Percentiles rank a stretch among this genome's conserved stretches.
These are phyloP conservation scores for Hippocampus comes DNA, from an alignment of 2,113 vertebrate genomes.

Conservation along the genomic window DNA sequence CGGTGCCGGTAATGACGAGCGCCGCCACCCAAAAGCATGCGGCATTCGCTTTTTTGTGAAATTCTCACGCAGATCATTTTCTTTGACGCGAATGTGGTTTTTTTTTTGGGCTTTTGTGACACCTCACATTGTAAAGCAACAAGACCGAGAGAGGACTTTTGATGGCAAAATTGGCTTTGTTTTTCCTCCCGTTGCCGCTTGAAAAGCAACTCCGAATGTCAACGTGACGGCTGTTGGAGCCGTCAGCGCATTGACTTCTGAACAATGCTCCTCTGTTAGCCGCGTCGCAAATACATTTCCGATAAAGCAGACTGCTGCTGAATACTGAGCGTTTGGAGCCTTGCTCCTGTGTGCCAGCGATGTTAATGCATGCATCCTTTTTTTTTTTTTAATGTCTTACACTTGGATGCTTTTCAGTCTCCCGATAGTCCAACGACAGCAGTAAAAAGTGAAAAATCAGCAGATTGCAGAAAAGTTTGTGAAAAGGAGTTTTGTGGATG, in stretches of 20 bases:
- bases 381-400: conserved; percentile 19
- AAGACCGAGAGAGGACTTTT: no score
- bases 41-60: background rate
- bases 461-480: conserved; percentile 22
- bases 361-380: conserved; percentile 19
- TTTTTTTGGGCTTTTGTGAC: background rate
- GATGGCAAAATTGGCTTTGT: background rate
- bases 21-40: no score
- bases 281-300: background rate
- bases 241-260: background rate
- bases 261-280: background rate
- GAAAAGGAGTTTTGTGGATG: background rate
- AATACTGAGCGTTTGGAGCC: background rate
- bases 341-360: conserved; percentile 9
- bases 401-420: conserved; percentile 26
- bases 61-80: no score
- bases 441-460: conserved; percentile 14
- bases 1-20: no score
- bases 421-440: conserved; percentile 27
- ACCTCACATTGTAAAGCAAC: background rate
- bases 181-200: background rate
- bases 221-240: background rate
- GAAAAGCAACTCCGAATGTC: background rate
- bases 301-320: background rate
- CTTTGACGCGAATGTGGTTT: background rate